A percentile compares a stretch with the other conserved stretches of the same genome.
These are phyloP conservation scores for Thymelicus acteon DNA, from an alignment of 2,888 invertebrate genomes.

Conservation along the genomic window DNA sequence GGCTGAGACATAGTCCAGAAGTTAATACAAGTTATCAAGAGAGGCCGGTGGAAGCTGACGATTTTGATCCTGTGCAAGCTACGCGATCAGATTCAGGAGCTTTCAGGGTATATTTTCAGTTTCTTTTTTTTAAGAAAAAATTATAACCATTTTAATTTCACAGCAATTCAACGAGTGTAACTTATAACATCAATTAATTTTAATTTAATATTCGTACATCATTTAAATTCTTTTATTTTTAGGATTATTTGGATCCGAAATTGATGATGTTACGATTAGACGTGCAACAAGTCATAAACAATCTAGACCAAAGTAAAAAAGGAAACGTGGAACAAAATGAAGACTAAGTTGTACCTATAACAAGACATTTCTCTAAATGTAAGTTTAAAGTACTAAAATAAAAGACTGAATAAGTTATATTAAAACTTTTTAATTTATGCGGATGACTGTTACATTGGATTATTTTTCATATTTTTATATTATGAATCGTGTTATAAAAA, in stretches of 20 bases:
- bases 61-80: conserved; percentile 24
- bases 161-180: too few species aligned
- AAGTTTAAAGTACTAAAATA: conserved; percentile 51
- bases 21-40: conserved; percentile 43
- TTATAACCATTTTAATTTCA: background rate
- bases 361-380: conserved; percentile 33
- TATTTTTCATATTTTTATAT: conserved; percentile 53
- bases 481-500: conserved; percentile 72
- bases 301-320: conserved; percentile 64
- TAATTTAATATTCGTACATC: too few species aligned
- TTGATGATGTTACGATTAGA: conserved; percentile 79
- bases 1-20: conserved; percentile 55
- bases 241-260: conserved; percentile 80
- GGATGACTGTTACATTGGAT: conserved; percentile 71
- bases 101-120: conserved; percentile 42
- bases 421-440: conserved; percentile 65
- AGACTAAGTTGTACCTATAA: conserved; percentile 44
- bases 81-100: conserved; percentile 37
- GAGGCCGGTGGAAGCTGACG: conserved; percentile 38
- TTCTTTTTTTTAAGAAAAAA: background rate
- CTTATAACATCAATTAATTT: too few species aligned
- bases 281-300: conserved; percentile 74
- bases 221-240: conserved; percentile 45
- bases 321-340: conserved; percentile 50
- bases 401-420: conserved; percentile 67